Evolutionary conservation across 2,113 vertebrate species (phyloP), one percentile per base, ranked within the genome.

Genomic region (Potamarius usumacintae): DNA sequence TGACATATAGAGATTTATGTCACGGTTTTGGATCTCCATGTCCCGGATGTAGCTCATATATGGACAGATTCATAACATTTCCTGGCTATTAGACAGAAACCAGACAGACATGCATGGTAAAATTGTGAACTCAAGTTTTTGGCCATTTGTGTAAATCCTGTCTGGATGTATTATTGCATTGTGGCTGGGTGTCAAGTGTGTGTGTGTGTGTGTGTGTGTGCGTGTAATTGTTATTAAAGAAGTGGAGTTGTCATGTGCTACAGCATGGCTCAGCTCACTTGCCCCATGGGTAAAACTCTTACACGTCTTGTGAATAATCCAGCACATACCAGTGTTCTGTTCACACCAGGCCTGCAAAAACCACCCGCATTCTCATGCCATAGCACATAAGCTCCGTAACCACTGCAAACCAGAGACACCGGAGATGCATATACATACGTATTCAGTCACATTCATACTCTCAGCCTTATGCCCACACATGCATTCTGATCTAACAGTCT

Each of bases 271-370:
- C 20, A 15, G 50, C 62, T 50, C 50, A 50, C 57, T 85, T 85
- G 30, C 85, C 88, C 90, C 10, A 82, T 84, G 89, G 87, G 86
- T 87, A 76, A 48, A 88, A 87, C 86, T 92, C 91, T 90, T 85
- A 90, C 93, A 90, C 90, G 90, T 94, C 93, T 92, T 86, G 82
- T 87, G 88, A 67, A 90, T 94, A 93, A 94, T 94, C 93, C 91
- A 91, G 90, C 91, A 92, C 94, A 94, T 95, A 95, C 94, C 94
- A 94, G 90, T 91, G 91, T 86, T 94, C 92, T 93, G 92, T 94
- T 95, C 93, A 94, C 94, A 95, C 93, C 93, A 89, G 91, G 89
- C 91, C 92, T 94, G 93, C 91, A 90, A 92, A 93, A 87, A 90
- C 90, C 86, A 87, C 79, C 82, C 82, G 92, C 94, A 94, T 95